Percentiles rank a stretch among this genome's conserved stretches.
phyloP scores from a whole-genome alignment of 1,140 invertebrate genomes.

The Ceratitis capitata region DNA sequence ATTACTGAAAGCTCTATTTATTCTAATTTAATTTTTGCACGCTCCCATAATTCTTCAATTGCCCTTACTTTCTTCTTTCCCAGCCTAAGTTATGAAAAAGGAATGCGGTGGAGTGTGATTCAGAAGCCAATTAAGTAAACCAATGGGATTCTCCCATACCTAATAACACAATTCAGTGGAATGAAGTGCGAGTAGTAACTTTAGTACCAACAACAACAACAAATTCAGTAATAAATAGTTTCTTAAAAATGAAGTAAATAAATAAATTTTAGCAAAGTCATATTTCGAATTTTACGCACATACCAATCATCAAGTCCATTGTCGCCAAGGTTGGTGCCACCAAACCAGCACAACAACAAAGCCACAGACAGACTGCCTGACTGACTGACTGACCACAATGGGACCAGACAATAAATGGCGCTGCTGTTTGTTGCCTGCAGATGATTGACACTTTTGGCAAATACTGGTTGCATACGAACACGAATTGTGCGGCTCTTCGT shows the following conservation, averaged over 20 bases:
- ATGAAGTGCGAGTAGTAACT: background rate
- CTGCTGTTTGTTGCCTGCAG: background rate
- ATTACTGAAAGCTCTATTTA: no score
- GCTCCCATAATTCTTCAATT: no score
- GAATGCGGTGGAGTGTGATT: no score
- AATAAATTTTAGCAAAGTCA: background rate
- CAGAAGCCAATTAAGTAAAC: no score
- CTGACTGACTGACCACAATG: background rate
- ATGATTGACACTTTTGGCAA: constrained; percentile 34
- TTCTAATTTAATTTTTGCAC: no score
- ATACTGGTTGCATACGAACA: background rate
- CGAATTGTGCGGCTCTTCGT: background rate
- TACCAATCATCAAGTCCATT: constrained; percentile 16
- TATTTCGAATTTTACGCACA: constrained; percentile 31
- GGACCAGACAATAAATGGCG: background rate
- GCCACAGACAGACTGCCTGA: background rate
- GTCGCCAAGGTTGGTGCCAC: constrained; percentile 33
- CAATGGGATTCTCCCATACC: background rate
- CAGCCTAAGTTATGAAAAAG: no score
- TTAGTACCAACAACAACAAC: background rate
- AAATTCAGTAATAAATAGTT: background rate
- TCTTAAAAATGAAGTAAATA: background rate
- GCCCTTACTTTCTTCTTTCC: no score
- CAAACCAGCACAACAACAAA: background rate
- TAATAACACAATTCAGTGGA: constrained; percentile 21